Evolutionary conservation across 2,113 vertebrate species (phyloP), one percentile per base, ranked within the genome.

Genomic region (Dromiciops gliroides): DNA sequence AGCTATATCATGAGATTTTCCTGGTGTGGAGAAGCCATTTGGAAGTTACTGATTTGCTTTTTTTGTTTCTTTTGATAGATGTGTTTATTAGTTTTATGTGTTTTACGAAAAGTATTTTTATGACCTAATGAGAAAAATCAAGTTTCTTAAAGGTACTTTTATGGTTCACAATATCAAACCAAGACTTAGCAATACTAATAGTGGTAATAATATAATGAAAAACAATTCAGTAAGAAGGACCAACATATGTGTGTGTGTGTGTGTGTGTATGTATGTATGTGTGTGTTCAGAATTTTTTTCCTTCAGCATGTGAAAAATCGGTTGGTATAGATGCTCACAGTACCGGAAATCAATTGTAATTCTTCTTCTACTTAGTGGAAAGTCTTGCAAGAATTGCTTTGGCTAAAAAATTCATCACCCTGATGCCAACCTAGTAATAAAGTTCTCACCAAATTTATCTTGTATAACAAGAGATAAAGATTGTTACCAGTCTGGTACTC

Each of bases 71-170:
- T 75, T 91, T 50, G 90, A 96, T 24, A 91, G 28, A 50, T 94
- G 67, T 95, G 22, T 25, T 90, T 93, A 44, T 67, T 89, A 49
- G 25, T 26, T 24, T n/a, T n/a, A n/a, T 11, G 23, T 3, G 37
- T 93, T 95, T 52, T 89, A 90, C 95, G 89, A 90, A 91, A 95
- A 96, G 16, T 51, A 48, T 51, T 93, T 95, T 88, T 91, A 28
- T 93, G 37, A 28, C 49, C 91, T 37, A 92, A 9, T 91, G 23
- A 37, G 49, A 92, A 24, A 67, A 88, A 22, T 92, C 92, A 56
- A 88, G 37, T 94, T 89, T 94, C 37, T 90, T 94, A 48, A 93
- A 67, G 4, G 93, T 90, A n/a, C 8, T 2, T 89, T 96, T 67
- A 88, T 89, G 47, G 88, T 93, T 75, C 60, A 90, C 3, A 50